Percentiles rank a stretch among this genome's conserved stretches.
Evolutionary conservation across 2,113 vertebrate species (phyloP).

Genomic region (Muscicapa adusta): DNA sequence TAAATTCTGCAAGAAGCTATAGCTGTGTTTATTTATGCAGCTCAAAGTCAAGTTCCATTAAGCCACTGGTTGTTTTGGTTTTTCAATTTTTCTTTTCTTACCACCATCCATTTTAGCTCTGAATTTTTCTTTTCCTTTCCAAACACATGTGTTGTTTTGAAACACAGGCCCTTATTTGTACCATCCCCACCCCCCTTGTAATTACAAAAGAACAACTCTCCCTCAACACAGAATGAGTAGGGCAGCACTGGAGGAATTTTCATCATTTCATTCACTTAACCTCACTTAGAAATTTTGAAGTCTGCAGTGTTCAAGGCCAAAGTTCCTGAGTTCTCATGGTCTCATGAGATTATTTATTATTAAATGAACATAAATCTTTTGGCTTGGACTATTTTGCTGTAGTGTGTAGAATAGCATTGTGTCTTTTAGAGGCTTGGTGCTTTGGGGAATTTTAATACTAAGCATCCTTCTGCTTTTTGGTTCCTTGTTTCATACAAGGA

Average conservation of each 20-base stretch:
- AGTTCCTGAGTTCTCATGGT: not conserved
- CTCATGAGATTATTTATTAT: not conserved
- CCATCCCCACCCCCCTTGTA: not conserved
- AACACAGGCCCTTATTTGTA: not conserved
- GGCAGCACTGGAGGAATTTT: not conserved
- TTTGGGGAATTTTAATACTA: not conserved
- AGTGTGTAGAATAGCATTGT: not conserved
- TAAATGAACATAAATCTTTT: not conserved
- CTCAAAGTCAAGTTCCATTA: constrained; percentile 1
- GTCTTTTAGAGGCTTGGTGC: not conserved
- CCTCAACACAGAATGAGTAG: not conserved
- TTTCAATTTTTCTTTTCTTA: not conserved
- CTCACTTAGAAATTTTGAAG: not conserved
- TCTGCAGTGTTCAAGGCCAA: not conserved
- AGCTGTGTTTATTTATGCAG: not conserved
- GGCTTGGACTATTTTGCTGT: not conserved
- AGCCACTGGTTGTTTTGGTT: not conserved
- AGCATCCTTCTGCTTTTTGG: not conserved
- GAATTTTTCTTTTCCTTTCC: not conserved
- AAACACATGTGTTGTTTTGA: not conserved
- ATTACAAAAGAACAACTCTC: not conserved
- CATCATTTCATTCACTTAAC: not conserved
- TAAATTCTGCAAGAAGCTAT: not conserved
- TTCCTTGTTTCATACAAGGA: not conserved
- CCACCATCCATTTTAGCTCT: not conserved